These are phyloP conservation scores for Lycocerus yunnanus DNA, from an alignment of 2,888 invertebrate genomes.

Conservation along the genomic window DNA sequence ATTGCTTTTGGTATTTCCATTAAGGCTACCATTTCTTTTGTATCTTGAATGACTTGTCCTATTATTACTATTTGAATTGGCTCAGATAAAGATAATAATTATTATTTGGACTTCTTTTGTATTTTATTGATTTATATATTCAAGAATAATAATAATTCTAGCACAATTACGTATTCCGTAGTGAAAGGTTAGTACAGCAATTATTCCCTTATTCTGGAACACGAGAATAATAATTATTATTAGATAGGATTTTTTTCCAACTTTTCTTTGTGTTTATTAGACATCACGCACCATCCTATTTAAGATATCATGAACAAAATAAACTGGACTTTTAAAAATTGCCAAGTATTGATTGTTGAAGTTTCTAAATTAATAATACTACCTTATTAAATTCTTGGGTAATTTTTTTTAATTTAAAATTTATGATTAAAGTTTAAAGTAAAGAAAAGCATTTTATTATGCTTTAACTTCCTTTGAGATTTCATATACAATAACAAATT, in stretches of 20 bases:
- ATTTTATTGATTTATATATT: background rate
- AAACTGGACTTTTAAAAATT: background rate
- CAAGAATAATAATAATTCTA: background rate
- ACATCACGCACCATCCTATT: background rate
- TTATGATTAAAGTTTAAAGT: background rate
- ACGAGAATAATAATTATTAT: too few species aligned
- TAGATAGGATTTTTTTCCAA: too few species aligned
- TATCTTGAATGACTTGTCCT: too few species aligned
- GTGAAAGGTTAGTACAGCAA: too few species aligned
- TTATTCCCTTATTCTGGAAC: background rate
- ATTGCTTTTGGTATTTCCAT: too few species aligned
- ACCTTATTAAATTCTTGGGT: background rate
- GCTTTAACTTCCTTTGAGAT: background rate
- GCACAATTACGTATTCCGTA: background rate
- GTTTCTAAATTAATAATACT: background rate
- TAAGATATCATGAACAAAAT: too few species aligned
- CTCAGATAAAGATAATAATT: too few species aligned
- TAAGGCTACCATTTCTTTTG: too few species aligned
- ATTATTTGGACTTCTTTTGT: background rate
- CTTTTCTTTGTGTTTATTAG: too few species aligned
- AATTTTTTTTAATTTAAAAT: background rate
- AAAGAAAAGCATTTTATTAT: background rate
- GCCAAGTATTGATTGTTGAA: background rate
- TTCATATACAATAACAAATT: background rate
- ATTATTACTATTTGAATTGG: too few species aligned